phyloP scores from a whole-genome alignment of 2,113 vertebrate species.

The Romanogobio albipinnatus region DNA sequence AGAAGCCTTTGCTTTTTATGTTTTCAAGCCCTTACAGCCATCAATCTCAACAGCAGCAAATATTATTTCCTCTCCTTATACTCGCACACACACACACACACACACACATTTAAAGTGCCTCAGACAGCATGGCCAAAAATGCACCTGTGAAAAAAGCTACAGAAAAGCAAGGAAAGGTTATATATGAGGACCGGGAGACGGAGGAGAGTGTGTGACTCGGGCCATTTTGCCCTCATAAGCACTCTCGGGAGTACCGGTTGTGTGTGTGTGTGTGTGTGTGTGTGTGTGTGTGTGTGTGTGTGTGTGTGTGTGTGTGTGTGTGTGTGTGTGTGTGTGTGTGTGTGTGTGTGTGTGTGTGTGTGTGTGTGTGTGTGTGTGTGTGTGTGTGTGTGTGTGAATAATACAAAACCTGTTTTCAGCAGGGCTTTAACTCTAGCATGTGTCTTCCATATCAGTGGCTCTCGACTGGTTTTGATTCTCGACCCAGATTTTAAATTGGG shows the following conservation, averaged over 20 bases:
- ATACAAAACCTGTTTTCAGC: conserved; percentile 3
- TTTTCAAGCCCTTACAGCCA: background rate
- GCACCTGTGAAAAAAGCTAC: conserved; percentile 5
- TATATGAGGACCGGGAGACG: background rate
- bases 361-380: background rate
- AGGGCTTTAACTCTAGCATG: background rate
- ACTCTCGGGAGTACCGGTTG: background rate
- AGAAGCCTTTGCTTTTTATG: background rate
- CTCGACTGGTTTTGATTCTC: background rate
- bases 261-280: background rate
- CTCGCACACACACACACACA: background rate
- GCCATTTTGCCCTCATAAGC: conserved; percentile 4
- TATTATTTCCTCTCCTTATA: background rate
- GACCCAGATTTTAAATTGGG: background rate
- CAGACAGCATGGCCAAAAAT: conserved; percentile 19
- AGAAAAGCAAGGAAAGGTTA: background rate
- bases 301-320: background rate
- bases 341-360: background rate
- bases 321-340: background rate
- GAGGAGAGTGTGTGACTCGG: background rate
- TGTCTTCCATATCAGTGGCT: background rate
- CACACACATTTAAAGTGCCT: background rate
- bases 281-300: background rate
- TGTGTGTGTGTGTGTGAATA: background rate
- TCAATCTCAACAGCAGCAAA: background rate